A percentile compares a stretch with the other conserved stretches of the same genome.
Evolutionary conservation across 64 coral and sea anemone species (phyloP).

Genomic region (Porites australiensis): DNA sequence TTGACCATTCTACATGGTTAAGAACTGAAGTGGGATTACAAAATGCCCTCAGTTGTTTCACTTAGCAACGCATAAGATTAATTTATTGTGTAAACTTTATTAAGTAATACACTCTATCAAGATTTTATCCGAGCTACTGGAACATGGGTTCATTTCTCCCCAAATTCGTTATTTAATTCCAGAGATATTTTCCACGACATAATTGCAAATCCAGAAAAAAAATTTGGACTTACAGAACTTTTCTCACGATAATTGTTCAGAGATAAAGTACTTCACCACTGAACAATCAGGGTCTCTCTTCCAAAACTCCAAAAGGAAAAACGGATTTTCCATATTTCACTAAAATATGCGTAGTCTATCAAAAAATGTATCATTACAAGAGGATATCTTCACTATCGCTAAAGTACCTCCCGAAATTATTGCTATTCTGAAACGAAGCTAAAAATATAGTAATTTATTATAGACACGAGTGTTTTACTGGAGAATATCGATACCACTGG

Average conservation of each 20-base stretch:
- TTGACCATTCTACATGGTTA: not conserved
- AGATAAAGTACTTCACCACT: not conserved
- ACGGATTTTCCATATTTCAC: no score
- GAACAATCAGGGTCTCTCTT: no score
- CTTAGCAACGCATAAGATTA: no score
- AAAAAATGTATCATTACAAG: constrained; percentile 58
- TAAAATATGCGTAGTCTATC: constrained; percentile 13
- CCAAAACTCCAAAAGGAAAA: no score
- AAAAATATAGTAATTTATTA: constrained; percentile 33
- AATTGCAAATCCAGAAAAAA: constrained; percentile 1
- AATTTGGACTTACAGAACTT: not conserved
- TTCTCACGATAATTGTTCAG: not conserved
- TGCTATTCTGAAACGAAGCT: constrained; percentile 72
- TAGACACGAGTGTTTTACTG: not conserved
- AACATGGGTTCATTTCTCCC: constrained; percentile 9
- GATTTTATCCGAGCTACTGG: constrained; percentile 21
- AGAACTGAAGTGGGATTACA: no score
- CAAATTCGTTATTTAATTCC: not conserved
- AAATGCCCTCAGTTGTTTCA: no score
- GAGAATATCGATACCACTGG: no score
- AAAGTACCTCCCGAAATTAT: constrained; percentile 59
- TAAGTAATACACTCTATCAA: no score
- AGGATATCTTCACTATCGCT: constrained; percentile 53
- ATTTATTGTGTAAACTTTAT: no score
- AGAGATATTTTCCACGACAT: constrained; percentile 23